A percentile compares a stretch with the other conserved stretches of the same genome.
These are phyloP conservation scores for Lottia scabra DNA, from an alignment of 2,888 invertebrate species.

Conservation along the genomic window DNA sequence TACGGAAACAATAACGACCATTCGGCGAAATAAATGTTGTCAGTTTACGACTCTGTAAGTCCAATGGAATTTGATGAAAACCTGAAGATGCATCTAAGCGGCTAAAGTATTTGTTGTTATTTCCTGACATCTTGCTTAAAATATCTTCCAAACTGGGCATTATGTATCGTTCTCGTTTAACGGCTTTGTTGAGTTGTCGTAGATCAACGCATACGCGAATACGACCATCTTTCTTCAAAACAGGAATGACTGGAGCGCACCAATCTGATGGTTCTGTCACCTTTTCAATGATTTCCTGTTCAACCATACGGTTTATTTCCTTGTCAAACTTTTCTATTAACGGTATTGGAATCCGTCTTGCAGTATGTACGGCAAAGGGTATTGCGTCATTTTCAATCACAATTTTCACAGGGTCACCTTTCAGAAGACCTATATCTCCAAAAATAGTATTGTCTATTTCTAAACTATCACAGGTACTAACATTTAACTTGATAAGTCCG, in stretches of 20 bases:
- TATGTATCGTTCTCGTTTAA: neutral
- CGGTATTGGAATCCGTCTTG: neutral
- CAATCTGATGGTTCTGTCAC: neutral
- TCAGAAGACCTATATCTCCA: neutral
- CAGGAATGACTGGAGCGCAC: neutral
- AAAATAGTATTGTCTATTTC: neutral
- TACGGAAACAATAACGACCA: no score
- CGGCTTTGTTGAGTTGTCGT: neutral
- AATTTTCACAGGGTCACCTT: neutral
- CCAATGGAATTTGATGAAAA: no score
- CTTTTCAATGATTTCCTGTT: neutral
- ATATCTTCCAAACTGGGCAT: neutral
- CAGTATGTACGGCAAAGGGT: neutral
- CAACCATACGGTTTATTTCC: no score
- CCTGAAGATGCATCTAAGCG: neutral
- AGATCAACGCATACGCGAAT: neutral
- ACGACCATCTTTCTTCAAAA: neutral
- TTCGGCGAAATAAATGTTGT: neutral
- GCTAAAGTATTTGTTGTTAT: neutral
- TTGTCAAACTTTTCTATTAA: neutral
- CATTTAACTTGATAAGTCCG: neutral
- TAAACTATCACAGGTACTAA: no score
- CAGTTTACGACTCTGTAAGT: neutral
- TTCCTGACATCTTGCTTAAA: neutral
- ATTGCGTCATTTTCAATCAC: neutral